Base-by-base conservation (phyloP, 1,140 invertebrate genomes). In the Plodia interpunctella region DNA sequence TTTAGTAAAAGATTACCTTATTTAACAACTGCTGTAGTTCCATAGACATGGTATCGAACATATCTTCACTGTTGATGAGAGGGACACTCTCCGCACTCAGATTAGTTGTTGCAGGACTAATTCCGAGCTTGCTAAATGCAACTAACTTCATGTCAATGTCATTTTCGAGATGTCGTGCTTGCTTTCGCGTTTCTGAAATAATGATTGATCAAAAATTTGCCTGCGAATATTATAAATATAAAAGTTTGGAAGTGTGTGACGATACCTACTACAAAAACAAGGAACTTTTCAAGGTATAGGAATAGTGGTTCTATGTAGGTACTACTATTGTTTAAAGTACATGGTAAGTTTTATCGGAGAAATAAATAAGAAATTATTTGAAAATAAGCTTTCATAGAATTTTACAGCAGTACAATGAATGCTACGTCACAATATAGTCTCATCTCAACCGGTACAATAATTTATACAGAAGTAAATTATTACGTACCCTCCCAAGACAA, bases 91-190 rank as follows among this genome's bases (percentile, higher is more conserved):
- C 97, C 0, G 90, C 75, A 35, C 77, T 91, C 1, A 86, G 60
- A 10, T 76, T 92, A n/a, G 86, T 68, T 57, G 87, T 68, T 3
- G 76, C 80, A 65, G 91, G 90, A 63, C 94, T 94, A 52, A 97
- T 94, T 20, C 96, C 97, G 18, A 99, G 90, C 91, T 99, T 99
- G 86, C 97, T 98, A 76, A 98, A 98, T 13, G 96, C 96, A 0
- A 98, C 96, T 54, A 99, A 88, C 86, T 99, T 99, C 2, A 97
- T 91, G 90, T 99, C 98, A 65, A 99, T 97, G 84, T 99, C 98
- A 93, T 98, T 99, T 91, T 99, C 98, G 21, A 99, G 88, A 64
- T 96, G 94, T 61, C 98, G 91, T 0, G 98, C 98, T 88, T 98
- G 96, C 81, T 98, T 98, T 51, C 97, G 91, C 50, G 99, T 90